Evolutionary conservation across 2,797 vertebrate genomes (phyloP).

Genomic region (Lithobates sylvaticus): DNA sequence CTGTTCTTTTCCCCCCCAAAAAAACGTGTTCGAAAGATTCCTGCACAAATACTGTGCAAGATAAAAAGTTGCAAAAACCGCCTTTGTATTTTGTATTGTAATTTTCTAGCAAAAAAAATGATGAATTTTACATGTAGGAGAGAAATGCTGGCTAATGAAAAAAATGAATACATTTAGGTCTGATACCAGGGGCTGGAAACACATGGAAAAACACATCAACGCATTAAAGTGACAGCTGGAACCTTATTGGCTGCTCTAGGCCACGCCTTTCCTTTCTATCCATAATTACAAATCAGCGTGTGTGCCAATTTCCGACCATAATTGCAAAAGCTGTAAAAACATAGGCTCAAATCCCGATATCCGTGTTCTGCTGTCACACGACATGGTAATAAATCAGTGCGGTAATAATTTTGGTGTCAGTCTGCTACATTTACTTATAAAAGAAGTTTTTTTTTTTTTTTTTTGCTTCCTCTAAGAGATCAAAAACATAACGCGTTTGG

Average conservation of each 20-base stretch:
- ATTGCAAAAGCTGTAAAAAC: not conserved
- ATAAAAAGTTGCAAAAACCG: too few species aligned
- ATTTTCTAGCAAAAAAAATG: too few species aligned
- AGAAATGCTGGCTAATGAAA: too few species aligned
- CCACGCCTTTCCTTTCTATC: not conserved
- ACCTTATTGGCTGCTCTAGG: not conserved
- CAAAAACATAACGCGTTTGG: slow-evolving; percentile 33
- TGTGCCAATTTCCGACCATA: not conserved
- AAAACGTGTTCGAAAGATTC: too few species aligned
- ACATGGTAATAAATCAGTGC: slow-evolving; percentile 25
- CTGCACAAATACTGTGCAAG: too few species aligned
- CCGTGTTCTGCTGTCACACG: not conserved
- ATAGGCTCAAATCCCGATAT: not conserved
- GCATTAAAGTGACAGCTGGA: not conserved
- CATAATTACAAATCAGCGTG: not conserved
- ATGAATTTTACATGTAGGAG: too few species aligned
- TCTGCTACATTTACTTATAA: not conserved
- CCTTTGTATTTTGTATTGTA: too few species aligned
- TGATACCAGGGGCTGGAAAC: too few species aligned
- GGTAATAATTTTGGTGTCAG: slow-evolving; percentile 28
- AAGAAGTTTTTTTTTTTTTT: slow-evolving; percentile 29
- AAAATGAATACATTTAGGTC: too few species aligned
- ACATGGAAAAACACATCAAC: too few species aligned
- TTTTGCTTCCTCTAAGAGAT: slow-evolving; percentile 15
- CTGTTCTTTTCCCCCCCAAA: too few species aligned